Evolutionary conservation across 2,113 vertebrate genomes (phyloP), one percentile per base, ranked within the genome.

Genomic region (Silurus meridionalis): DNA sequence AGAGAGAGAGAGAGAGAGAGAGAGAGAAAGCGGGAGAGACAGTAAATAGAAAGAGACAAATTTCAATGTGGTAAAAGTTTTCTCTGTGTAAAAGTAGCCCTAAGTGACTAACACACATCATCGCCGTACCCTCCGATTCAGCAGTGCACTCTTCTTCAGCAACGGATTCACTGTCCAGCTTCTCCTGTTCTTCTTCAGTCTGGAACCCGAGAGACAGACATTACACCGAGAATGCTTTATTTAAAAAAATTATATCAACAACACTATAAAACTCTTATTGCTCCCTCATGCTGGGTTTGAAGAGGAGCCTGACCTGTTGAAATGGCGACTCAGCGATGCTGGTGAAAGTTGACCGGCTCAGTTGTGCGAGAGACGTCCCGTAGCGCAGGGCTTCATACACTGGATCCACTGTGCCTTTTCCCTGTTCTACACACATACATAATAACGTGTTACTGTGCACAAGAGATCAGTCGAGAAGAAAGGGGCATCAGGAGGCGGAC

Each of bases 311-410:
- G 90, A 94, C 94, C 91, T 94, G 90, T 5, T 93, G 92, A 90
- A 89, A 91, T 11, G 97, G 96, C 0, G 96, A 97, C 90, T 97
- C 97, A 0, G 96, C 96, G 78, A 96, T 95, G 86, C 96, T 97
- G 91, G 95, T 93, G 87, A 96, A 96, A 89, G 95, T 96, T 87
- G 96, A 95, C 23, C 97, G 95, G 87, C 96, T 95, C 94, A 97
- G 90, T 82, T 97, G 95, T n/a, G 96, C 96, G 88, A 98, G 94
- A 17, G 97, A 96, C 4, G 97, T 98, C 71, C 97, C 96, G 0
- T 97, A 97, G 88, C 96, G 96, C 87, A 98, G 91, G 0, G 97
- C 95, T 92, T 98, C 96, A 6, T 98, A 98, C 83, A 97, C 91
- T 0, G 97, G 97, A 90, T 98, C 97, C 87, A 97, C 91, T 6